phyloP scores from a whole-genome alignment of 2,888 invertebrate species.

The Chaitophorus viminalis region DNA sequence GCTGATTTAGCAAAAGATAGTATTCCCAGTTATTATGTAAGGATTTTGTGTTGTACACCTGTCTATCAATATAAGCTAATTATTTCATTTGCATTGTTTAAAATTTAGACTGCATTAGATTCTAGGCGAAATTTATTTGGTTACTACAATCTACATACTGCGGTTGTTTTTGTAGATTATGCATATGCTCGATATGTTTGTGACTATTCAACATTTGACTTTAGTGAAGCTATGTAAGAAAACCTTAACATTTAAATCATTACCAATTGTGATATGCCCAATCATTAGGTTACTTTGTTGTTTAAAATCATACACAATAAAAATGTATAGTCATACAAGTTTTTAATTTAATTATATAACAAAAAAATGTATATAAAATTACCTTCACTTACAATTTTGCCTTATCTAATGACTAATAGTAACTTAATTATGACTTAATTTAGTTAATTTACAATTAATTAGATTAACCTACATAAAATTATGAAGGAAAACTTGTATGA shows the following conservation, averaged over 20 bases:
- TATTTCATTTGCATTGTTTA: background rate
- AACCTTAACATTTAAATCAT: conserved; percentile 30
- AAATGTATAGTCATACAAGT: too few relatives aligned
- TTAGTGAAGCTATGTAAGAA: conserved; percentile 78
- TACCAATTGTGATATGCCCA: background rate
- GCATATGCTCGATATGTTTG: conserved; percentile 93
- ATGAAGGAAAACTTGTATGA: too few relatives aligned
- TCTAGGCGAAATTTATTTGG: conserved; percentile 55
- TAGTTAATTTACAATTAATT: too few relatives aligned
- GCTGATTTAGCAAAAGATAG: conserved; percentile 52
- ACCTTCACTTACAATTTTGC: too few relatives aligned
- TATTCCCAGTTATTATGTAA: conserved; percentile 45
- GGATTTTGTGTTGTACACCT: background rate
- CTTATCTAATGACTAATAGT: too few relatives aligned
- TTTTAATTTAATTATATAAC: too few relatives aligned
- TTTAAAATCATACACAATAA: too few relatives aligned
- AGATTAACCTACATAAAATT: too few relatives aligned
- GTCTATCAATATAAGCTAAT: background rate
- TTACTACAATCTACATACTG: conserved; percentile 81
- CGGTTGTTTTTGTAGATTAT: conserved; percentile 89
- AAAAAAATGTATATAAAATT: too few relatives aligned
- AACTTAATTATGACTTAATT: too few relatives aligned
- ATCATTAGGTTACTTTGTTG: too few relatives aligned
- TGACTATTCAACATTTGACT: conserved; percentile 89
- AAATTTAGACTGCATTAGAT: conserved; percentile 47